Conservation (phyloP, 1,140 invertebrate genomes). For the Penaeus indicus region DNA sequence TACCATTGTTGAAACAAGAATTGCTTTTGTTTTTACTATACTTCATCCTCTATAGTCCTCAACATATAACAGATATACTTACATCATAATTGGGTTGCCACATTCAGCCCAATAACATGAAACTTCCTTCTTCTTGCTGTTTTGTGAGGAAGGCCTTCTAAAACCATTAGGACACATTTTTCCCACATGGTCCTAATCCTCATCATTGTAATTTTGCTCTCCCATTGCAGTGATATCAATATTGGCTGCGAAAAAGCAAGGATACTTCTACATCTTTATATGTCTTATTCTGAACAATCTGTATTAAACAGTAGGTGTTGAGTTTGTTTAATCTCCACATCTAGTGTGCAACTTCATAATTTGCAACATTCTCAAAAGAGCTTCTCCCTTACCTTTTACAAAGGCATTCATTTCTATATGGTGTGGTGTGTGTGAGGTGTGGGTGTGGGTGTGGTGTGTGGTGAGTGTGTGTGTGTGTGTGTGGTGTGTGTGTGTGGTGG, state of each 20-base stretch:
- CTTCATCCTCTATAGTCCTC: too few relatives aligned
- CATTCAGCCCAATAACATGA: constrained; percentile 88
- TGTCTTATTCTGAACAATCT: neutral
- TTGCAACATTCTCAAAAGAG: too few relatives aligned
- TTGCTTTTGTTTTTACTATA: too few relatives aligned
- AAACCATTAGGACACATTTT: constrained; percentile 85
- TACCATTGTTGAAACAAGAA: too few relatives aligned
- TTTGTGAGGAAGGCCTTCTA: constrained; percentile 87
- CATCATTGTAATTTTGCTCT: constrained; percentile 91
- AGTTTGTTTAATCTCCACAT: neutral
- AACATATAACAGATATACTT: constrained; percentile 19
- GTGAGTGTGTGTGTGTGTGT: too few relatives aligned
- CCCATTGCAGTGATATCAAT: constrained; percentile 87
- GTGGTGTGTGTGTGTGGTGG: too few relatives aligned
- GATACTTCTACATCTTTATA: neutral
- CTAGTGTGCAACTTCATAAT: too few relatives aligned
- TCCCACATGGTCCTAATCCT: constrained; percentile 90
- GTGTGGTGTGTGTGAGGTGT: too few relatives aligned
- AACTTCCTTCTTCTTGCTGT: constrained; percentile 81
- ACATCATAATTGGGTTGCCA: constrained; percentile 78
- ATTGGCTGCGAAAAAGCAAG: constrained; percentile 73
- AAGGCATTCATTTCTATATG: too few relatives aligned
- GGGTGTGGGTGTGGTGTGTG: too few relatives aligned
- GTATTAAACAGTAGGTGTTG: neutral
- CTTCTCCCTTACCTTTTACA: too few relatives aligned